Evolutionary conservation across 2,888 invertebrate species (phyloP).

Genomic region (Unio delphinus): DNA sequence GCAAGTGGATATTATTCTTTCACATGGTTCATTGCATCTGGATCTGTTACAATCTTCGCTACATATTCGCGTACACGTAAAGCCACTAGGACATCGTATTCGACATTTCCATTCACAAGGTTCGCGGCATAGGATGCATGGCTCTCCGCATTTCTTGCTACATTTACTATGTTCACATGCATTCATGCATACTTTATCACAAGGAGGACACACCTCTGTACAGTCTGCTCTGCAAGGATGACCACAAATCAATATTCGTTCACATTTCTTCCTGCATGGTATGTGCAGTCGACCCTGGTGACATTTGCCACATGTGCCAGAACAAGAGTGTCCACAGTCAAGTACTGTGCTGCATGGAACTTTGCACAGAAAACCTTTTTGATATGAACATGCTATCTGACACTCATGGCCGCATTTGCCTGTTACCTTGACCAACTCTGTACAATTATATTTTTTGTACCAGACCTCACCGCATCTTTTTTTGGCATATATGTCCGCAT

Average conservation of each 20-base stretch:
- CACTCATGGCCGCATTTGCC: slow-evolving; percentile 38
- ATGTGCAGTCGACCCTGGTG: slow-evolving; percentile 77
- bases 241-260: slow-evolving; percentile 74
- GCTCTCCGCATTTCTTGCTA: slow-evolving; percentile 56
- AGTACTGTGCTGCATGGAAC: slow-evolving; percentile 29
- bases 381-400: slow-evolving; percentile 22
- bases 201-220: slow-evolving; percentile 68
- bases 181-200: slow-evolving; percentile 66
- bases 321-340: slow-evolving; percentile 58
- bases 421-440: slow-evolving; percentile 13
- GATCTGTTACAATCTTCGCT: slow-evolving; percentile 68
- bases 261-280: slow-evolving; percentile 76
- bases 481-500: slow-evolving; percentile 47
- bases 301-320: slow-evolving; percentile 74
- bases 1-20: slow-evolving; percentile 71
- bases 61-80: slow-evolving; percentile 63
- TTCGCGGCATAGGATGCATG: slow-evolving; percentile 65
- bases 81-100: slow-evolving; percentile 44
- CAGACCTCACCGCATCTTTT: slow-evolving; percentile 28
- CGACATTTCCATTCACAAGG: slow-evolving; percentile 65
- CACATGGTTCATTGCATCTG: slow-evolving; percentile 68
- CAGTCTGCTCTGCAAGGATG: slow-evolving; percentile 65
- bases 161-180: slow-evolving; percentile 66
- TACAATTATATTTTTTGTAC: slow-evolving; percentile 16
- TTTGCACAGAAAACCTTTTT: slow-evolving; percentile 18